These are phyloP conservation scores for Gambusia holbrooki DNA, from an alignment of 2,113 vertebrate genomes.

Conservation along the genomic window DNA sequence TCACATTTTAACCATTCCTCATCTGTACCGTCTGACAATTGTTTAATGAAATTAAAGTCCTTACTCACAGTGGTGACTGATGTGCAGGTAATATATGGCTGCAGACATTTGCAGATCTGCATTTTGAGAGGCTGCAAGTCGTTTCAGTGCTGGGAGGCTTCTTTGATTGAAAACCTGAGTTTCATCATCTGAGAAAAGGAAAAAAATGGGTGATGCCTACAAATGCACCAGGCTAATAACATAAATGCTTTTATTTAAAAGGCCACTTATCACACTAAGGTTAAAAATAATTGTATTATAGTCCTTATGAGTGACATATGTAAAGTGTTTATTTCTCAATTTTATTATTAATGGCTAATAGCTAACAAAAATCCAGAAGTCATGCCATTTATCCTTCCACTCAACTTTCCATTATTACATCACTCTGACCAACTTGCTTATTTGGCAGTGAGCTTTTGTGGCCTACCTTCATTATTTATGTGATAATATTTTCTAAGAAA, in stretches of 20 bases:
- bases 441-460: background rate
- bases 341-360: background rate
- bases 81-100: conserved; percentile 80
- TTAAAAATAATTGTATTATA: too few relatives aligned
- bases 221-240: background rate
- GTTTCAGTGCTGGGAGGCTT: conserved; percentile 74
- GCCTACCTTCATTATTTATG: background rate
- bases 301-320: too few relatives aligned
- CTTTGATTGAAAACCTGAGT: conserved; percentile 57
- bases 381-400: background rate
- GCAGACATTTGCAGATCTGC: conserved; percentile 78
- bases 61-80: conserved; percentile 84
- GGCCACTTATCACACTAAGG: background rate
- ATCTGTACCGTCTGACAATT: background rate
- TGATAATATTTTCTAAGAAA: too few relatives aligned
- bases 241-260: background rate
- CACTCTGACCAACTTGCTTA: background rate
- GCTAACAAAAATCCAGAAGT: background rate
- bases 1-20: background rate
- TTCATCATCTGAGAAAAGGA: conserved; percentile 29
- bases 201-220: background rate
- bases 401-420: background rate
- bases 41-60: conserved; percentile 2
- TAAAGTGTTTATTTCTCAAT: too few relatives aligned
- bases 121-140: conserved; percentile 80